A percentile compares a stretch with the other conserved stretches of the same genome.
Evolutionary conservation across 2,113 vertebrate species (phyloP).

Genomic region (Ctenomys sociabilis): DNA sequence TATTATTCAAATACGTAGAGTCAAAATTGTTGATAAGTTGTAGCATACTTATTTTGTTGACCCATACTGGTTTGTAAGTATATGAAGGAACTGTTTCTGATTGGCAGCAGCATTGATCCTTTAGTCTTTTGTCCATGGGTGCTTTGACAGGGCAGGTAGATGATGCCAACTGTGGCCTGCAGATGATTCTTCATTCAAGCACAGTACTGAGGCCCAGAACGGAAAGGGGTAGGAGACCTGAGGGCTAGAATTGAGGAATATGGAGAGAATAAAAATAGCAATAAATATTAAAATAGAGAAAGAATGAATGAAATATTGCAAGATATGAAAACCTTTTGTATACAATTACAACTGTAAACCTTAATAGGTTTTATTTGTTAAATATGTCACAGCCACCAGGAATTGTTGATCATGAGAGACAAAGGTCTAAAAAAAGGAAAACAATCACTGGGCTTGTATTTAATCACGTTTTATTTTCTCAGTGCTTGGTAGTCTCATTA

Average conservation of each 20-base stretch:
- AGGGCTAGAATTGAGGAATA: neutral
- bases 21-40: neutral
- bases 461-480: constrained; percentile 73
- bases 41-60: constrained; percentile 34
- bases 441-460: constrained; percentile 54
- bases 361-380: constrained; percentile 58
- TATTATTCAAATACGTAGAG: neutral
- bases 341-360: constrained; percentile 31
- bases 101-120: neutral
- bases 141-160: neutral
- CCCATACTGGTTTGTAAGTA: neutral
- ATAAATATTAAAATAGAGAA: neutral
- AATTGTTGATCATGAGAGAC: constrained; percentile 57
- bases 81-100: neutral
- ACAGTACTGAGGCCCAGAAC: neutral
- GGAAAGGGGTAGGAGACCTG: neutral
- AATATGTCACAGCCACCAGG: neutral
- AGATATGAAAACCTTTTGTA: constrained; percentile 17
- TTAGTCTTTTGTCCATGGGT: neutral
- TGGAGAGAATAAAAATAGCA: neutral
- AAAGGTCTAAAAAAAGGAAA: constrained; percentile 63
- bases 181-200: neutral
- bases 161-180: neutral
- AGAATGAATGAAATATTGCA: neutral
- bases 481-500: constrained; percentile 46